These are phyloP conservation scores for Cataglyphis livida DNA, from an alignment of 2,888 invertebrate species.

Conservation along the genomic window DNA sequence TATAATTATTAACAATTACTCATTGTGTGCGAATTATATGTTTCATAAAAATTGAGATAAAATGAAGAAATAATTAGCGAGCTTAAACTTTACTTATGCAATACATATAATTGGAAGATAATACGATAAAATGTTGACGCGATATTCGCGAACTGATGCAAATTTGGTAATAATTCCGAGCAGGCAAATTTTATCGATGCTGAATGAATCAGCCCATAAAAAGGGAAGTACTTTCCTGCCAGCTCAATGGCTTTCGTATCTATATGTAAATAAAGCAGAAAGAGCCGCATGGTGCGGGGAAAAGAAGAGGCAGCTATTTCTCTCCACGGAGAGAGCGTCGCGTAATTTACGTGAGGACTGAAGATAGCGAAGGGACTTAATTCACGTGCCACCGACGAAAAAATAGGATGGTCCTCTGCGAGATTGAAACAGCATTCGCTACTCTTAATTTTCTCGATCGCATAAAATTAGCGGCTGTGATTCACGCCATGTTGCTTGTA, in stretches of 20 bases:
- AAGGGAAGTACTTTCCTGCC: constrained; percentile 73
- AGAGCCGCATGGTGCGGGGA: constrained; percentile 61
- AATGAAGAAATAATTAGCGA: background rate
- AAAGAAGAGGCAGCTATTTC: constrained; percentile 75
- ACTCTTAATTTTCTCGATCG: constrained; percentile 70
- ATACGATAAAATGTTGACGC: background rate
- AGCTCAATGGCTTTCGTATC: constrained; percentile 80
- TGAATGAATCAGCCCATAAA: constrained; percentile 74
- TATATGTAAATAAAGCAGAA: constrained; percentile 83
- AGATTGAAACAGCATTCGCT: constrained; percentile 77
- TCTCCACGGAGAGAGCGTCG: constrained; percentile 74
- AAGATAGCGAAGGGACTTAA: constrained; percentile 77
- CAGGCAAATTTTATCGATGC: constrained; percentile 75
- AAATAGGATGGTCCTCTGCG: constrained; percentile 57
- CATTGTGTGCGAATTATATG: background rate
- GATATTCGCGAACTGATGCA: constrained; percentile 37
- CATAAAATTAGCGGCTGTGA: constrained; percentile 40
- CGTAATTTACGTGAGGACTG: constrained; percentile 77
- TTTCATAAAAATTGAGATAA: background rate
- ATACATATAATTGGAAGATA: background rate
- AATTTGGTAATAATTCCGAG: constrained; percentile 65
- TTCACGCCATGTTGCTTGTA: constrained; percentile 10
- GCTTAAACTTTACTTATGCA: background rate
- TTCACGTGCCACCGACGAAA: constrained; percentile 72
- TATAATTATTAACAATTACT: background rate